Evolutionary conservation across 1,140 invertebrate genomes (phyloP).

Genomic region (Goniozus legneri): DNA sequence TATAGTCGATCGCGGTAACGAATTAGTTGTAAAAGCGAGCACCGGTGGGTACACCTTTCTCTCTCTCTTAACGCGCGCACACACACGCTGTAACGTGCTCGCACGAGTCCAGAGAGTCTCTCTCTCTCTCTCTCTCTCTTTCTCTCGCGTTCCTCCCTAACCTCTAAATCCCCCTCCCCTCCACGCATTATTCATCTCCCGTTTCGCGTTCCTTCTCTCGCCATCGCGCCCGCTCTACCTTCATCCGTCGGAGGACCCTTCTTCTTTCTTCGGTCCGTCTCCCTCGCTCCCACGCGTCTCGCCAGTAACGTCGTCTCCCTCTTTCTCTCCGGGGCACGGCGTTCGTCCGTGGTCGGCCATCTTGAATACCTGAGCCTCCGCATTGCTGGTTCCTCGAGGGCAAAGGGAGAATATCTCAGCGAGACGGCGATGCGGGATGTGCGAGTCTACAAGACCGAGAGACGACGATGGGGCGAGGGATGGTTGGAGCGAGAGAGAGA

Average conservation of each 20-base stretch:
- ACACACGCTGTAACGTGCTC: background rate
- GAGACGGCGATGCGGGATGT: slow-evolving; percentile 30
- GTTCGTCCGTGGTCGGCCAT: slow-evolving; percentile 40
- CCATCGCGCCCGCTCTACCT: slow-evolving; percentile 9
- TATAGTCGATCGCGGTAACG: too few relatives aligned
- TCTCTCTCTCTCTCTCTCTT: slow-evolving; percentile 6
- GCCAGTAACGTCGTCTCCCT: slow-evolving; percentile 8
- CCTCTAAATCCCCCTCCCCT: slow-evolving; percentile 26
- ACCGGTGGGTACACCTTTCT: slow-evolving; percentile 18
- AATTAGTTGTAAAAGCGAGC: slow-evolving; percentile 40
- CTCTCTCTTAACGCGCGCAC: background rate
- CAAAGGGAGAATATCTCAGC: slow-evolving; percentile 55
- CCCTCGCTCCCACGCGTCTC: slow-evolving; percentile 2
- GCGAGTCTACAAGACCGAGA: slow-evolving; percentile 28
- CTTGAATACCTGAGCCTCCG: slow-evolving; percentile 55
- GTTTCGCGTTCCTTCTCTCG: slow-evolving; percentile 29
- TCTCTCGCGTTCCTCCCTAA: too few relatives aligned
- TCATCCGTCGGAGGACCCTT: slow-evolving; percentile 1
- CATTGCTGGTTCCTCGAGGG: slow-evolving; percentile 56
- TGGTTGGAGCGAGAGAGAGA: slow-evolving; percentile 12
- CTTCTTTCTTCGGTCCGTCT: background rate
- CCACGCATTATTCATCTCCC: slow-evolving; percentile 49
- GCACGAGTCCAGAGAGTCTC: too few relatives aligned
- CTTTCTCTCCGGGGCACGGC: slow-evolving; percentile 13
- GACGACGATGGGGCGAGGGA: slow-evolving; percentile 25